A percentile compares a stretch with the other conserved stretches of the same genome.
phyloP scores from a whole-genome alignment of 1,140 invertebrate genomes.

The Argopecten irradians region DNA sequence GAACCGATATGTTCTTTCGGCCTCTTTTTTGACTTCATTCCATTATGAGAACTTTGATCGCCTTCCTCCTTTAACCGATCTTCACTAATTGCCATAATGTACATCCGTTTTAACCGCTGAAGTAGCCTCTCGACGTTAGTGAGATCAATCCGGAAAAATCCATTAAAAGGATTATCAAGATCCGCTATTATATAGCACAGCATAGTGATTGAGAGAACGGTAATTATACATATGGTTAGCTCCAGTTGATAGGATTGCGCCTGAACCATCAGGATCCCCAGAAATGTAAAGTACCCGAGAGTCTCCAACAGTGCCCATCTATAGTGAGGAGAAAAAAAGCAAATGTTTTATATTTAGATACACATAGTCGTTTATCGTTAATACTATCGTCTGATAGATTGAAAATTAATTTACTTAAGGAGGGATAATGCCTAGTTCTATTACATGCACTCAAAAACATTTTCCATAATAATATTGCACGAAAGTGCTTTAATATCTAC shows the following conservation, averaged over 20 bases:
- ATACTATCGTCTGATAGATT: too few relatives aligned
- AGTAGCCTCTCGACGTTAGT: not conserved
- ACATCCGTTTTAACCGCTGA: not conserved
- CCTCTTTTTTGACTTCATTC: not conserved
- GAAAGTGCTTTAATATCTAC: too few relatives aligned
- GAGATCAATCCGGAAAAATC: slow-evolving; percentile 55
- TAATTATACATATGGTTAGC: slow-evolving; percentile 56
- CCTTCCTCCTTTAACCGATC: not conserved
- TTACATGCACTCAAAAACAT: too few relatives aligned
- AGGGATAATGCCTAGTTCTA: too few relatives aligned
- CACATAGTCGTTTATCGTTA: too few relatives aligned
- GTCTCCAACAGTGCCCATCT: slow-evolving; percentile 58
- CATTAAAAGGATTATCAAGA: slow-evolving; percentile 56
- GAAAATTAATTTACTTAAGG: too few relatives aligned
- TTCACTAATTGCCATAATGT: not conserved
- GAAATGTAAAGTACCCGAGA: slow-evolving; percentile 54
- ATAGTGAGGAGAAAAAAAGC: not conserved
- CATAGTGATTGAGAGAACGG: slow-evolving; percentile 58
- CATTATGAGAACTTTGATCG: not conserved
- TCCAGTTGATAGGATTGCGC: slow-evolving; percentile 51
- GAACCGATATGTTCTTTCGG: not conserved
- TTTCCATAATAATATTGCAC: too few relatives aligned
- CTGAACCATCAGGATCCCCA: slow-evolving; percentile 55
- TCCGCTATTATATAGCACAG: slow-evolving; percentile 58
- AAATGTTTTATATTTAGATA: too few relatives aligned